Base-by-base conservation (phyloP, 2,888 invertebrate species). In the Platycheirus albimanus region DNA sequence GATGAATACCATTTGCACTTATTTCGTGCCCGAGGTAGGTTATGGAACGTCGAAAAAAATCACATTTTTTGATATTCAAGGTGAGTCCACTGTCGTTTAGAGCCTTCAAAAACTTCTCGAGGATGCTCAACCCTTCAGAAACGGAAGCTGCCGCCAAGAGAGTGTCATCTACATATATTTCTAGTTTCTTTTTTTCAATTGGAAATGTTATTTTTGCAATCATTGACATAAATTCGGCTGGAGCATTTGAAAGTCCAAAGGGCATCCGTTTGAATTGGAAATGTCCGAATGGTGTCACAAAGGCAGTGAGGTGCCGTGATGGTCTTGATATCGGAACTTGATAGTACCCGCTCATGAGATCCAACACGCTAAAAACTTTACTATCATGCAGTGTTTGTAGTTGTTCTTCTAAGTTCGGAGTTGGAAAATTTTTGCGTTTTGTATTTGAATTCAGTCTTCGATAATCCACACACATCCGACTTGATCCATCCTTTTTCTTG, bases 401-500 rank as follows among this genome's bases (percentile, higher is more conserved):
- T 6, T 58, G 43, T 13, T 61, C 43, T 17, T 58, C 58, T n/a
- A 58, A 17, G 15, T 58, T 58, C 1, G 58, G 58, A 1, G 41
- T 58, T 15, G 58, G 58, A 28, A 58, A 58, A 15, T 43, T 43
- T 8, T 43, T 43, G 11, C 58, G 58, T 15, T 28, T 58, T n/a
- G 58, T 58, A 10, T 43, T 58, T 2, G 58, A 20, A 7, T 43
- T 58, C 13, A 58, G 11, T 6, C 43, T 43, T 5, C 43, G 13
- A 11, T n/a, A n/a, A n/a, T n/a, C n/a, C n/a, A n/a, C n/a, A n/a
- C n/a, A n/a, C n/a, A n/a, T n/a, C n/a, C n/a, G 20, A 58, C 2
- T 41, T 10, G 43, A 43, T 2, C 58, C 58, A 58, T 58, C 43
- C 11, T 58, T 58, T 41, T 58, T 58, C 15, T 43, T 58, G 3